Conservation (phyloP, 2,113 vertebrate genomes). For the Vidua macroura region DNA sequence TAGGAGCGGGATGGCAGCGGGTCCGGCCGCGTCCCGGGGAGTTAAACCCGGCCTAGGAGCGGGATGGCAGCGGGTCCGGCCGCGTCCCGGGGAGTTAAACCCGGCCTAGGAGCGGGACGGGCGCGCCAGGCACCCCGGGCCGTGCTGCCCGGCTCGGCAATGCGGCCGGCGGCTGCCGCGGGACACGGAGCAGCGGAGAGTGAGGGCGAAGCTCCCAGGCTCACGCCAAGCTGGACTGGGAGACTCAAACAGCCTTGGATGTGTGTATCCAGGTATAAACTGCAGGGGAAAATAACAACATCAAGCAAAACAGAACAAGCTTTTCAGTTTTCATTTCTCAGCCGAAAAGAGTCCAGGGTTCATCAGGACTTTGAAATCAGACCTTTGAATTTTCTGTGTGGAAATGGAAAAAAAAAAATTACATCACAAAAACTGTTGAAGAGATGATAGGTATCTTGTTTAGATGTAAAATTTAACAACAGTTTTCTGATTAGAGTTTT, state of each 20-base stretch:
- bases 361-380: background rate
- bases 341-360: background rate
- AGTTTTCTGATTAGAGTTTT: background rate
- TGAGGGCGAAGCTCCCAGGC: background rate
- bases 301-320: background rate
- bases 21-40: too few species aligned
- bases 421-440: background rate
- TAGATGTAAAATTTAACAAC: background rate
- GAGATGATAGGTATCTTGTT: background rate
- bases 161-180: too few species aligned
- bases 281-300: background rate
- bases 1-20: too few species aligned
- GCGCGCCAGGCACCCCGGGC: too few species aligned
- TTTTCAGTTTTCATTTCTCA: background rate
- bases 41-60: too few species aligned
- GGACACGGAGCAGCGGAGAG: background rate
- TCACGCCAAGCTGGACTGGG: background rate
- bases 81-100: too few species aligned
- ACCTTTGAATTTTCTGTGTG: background rate
- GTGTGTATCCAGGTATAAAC: fast-evolving
- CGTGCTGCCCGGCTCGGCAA: too few species aligned
- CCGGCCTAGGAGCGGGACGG: too few species aligned
- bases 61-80: too few species aligned
- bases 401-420: background rate
- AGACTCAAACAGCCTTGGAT: background rate